Conservation (phyloP, 2,113 vertebrate genomes). For the Terrapene triunguis region DNA sequence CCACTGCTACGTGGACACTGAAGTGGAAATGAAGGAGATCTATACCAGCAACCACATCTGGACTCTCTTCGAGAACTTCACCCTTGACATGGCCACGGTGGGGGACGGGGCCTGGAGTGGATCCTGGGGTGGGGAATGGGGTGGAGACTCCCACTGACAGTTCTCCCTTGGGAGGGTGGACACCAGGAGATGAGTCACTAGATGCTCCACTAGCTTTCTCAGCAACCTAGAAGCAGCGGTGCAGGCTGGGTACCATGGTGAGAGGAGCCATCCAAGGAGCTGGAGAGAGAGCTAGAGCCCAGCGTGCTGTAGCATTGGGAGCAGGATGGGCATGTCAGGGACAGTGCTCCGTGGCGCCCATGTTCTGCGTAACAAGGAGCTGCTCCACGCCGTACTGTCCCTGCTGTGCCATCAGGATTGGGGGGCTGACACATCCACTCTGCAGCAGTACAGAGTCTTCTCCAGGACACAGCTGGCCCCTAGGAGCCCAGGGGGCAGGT, state of each 20-base stretch:
- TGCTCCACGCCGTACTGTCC: background rate
- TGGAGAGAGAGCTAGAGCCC: background rate
- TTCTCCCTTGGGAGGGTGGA: rapidly evolving
- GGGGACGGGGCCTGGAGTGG: background rate
- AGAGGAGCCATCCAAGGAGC: background rate
- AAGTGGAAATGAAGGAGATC: constrained; percentile 99
- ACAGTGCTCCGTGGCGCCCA: background rate
- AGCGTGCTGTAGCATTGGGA: background rate
- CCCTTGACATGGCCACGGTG: constrained; percentile 93
- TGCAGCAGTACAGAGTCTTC: background rate
- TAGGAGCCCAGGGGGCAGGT: background rate
- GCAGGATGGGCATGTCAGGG: background rate
- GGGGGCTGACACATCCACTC: background rate
- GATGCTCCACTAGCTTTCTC: background rate
- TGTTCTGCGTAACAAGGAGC: background rate
- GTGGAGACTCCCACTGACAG: rapidly evolving
- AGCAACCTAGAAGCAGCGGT: rapidly evolving
- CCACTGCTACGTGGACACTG: constrained; percentile 98
- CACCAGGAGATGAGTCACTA: background rate
- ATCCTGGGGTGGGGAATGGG: rapidly evolving
- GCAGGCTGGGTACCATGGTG: rapidly evolving
- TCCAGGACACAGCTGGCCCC: background rate
- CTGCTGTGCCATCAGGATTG: background rate
- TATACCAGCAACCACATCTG: constrained; percentile 99
- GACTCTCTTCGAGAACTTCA: constrained; percentile 96